Evolutionary conservation across 2,113 vertebrate genomes (phyloP).

Genomic region (Strigops habroptila): DNA sequence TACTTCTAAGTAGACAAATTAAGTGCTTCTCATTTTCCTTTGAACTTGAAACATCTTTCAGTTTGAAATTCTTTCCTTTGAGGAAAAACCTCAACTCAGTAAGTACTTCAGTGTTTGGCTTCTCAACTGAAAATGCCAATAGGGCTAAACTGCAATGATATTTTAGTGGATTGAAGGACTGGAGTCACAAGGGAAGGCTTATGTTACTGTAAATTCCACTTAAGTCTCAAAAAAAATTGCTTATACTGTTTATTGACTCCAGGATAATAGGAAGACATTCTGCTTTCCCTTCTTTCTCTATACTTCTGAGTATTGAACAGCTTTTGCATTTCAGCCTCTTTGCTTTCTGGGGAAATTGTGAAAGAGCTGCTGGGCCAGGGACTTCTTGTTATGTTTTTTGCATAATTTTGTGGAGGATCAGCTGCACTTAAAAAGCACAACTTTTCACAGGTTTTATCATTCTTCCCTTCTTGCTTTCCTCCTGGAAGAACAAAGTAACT

Average conservation of each 20-base stretch:
- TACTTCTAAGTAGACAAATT: neutral
- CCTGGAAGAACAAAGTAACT: neutral
- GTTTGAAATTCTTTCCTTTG: neutral
- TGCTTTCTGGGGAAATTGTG: neutral
- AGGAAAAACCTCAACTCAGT: neutral
- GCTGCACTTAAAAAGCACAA: neutral
- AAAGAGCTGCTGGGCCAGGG: neutral
- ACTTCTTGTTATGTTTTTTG: neutral
- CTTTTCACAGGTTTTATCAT: neutral
- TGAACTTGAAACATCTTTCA: neutral
- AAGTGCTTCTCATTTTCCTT: neutral
- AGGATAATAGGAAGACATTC: neutral
- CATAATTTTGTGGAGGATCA: neutral
- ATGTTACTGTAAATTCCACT: neutral
- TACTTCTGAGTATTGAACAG: neutral
- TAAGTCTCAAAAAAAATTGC: neutral
- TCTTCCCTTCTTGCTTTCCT: neutral
- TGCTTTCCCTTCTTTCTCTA: neutral
- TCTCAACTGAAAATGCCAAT: neutral
- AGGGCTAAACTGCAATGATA: neutral
- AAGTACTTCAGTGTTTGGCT: neutral
- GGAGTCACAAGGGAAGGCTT: neutral
- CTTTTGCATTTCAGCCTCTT: neutral
- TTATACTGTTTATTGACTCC: neutral
- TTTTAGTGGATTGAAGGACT: neutral